Conservation (phyloP, 2,113 vertebrate genomes). For the Speoplatyrhinus poulsoni region DNA sequence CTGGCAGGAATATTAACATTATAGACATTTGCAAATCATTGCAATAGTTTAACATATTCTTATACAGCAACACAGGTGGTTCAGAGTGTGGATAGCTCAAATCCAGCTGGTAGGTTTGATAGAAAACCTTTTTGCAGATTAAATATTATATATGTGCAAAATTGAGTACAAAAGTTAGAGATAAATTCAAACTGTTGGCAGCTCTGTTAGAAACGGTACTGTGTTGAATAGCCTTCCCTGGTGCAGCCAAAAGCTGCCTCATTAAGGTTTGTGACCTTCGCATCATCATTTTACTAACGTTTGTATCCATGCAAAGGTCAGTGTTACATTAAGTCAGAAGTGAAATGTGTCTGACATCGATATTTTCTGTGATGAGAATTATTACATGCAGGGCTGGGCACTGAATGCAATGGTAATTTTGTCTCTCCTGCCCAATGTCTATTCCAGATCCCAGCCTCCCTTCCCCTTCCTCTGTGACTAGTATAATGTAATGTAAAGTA, state of each 20-base stretch:
- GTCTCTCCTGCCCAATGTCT: constrained; percentile 49
- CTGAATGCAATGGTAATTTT: constrained; percentile 42
- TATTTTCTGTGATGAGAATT: constrained; percentile 28
- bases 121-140: constrained; percentile 9
- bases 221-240: constrained; percentile 15
- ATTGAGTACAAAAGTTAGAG: constrained; percentile 12
- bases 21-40: neutral
- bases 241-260: constrained; percentile 7
- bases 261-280: constrained; percentile 33
- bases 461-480: constrained; percentile 41
- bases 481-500: constrained; percentile 21
- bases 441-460: constrained; percentile 42
- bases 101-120: constrained; percentile 5
- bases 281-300: constrained; percentile 32
- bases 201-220: constrained; percentile 18
- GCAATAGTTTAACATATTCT: constrained; percentile 4
- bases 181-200: constrained; percentile 8
- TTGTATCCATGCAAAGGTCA: constrained; percentile 32
- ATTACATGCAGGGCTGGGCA: constrained; percentile 24
- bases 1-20: neutral
- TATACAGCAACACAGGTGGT: neutral
- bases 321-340: constrained; percentile 30
- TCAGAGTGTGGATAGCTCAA: constrained; percentile 16
- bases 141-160: neutral
- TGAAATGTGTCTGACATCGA: constrained; percentile 30